Conservation (phyloP, 2,113 vertebrate species). For the Corydoras sp. region DNA sequence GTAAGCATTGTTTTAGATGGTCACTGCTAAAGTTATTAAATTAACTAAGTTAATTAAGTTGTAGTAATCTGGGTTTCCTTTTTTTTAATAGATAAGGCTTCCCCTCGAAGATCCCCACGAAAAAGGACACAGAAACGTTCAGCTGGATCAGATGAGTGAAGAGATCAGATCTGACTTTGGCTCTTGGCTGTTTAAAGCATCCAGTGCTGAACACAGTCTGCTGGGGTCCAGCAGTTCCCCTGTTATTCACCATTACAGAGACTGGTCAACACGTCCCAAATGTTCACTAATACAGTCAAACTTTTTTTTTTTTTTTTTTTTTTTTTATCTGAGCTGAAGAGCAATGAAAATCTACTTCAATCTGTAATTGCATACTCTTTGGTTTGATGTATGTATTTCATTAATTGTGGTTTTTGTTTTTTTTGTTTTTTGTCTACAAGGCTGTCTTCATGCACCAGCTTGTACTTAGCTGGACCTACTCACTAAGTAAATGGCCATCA, state of each 20-base stretch:
- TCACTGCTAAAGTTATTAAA: too few species aligned
- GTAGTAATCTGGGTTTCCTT: background rate
- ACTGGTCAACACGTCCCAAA: constrained; percentile 26
- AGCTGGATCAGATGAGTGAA: constrained; percentile 95
- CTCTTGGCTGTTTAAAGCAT: background rate
- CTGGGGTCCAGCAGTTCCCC: constrained; percentile 7
- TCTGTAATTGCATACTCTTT: background rate
- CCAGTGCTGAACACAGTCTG: constrained; percentile 13
- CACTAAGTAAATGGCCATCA: background rate
- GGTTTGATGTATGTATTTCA: background rate
- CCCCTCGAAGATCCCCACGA: constrained; percentile 84
- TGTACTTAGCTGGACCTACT: background rate
- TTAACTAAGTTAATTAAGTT: background rate
- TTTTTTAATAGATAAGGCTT: constrained; percentile 84
- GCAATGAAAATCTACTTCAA: constrained; percentile 8
- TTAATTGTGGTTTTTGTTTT: background rate
- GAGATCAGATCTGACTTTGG: constrained; percentile 26
- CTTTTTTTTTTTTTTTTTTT: background rate
- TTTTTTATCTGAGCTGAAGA: background rate
- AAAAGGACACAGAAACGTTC: constrained; percentile 93
- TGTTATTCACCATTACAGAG: constrained; percentile 38
- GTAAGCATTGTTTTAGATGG: too few species aligned
- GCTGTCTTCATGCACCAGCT: background rate
- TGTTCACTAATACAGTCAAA: constrained; percentile 4
- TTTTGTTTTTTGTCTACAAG: background rate